A percentile compares a stretch with the other conserved stretches of the same genome.
Conservation (phyloP, 2,113 vertebrate species). For the Meleagris gallopavo region DNA sequence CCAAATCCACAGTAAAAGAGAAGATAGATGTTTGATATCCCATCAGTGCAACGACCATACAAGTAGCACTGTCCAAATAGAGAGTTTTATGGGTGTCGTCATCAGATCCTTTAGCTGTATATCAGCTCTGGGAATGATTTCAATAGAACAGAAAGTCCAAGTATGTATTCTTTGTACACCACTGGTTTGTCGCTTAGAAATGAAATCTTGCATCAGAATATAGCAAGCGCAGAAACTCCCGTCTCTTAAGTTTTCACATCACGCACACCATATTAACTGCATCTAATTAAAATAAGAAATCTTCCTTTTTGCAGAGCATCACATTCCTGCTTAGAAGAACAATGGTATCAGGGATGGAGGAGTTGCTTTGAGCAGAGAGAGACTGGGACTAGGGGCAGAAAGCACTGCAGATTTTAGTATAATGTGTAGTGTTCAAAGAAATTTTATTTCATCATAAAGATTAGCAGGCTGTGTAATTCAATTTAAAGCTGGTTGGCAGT, state of each 20-base stretch:
- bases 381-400: not conserved
- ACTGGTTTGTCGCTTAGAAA: not conserved
- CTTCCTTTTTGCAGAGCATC: not conserved
- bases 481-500: slow-evolving; percentile 80
- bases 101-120: not conserved
- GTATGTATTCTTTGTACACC: not conserved
- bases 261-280: not conserved
- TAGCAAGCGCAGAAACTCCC: not conserved
- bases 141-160: not conserved
- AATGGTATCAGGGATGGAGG: slow-evolving; percentile 32
- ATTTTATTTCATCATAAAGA: slow-evolving; percentile 82
- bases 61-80: not conserved
- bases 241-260: not conserved
- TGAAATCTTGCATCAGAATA: not conserved
- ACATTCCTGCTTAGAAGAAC: slow-evolving; percentile 36
- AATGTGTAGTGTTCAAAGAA: slow-evolving; percentile 75
- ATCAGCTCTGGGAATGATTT: not conserved
- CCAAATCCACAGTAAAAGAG: not conserved
- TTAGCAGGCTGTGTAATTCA: slow-evolving; percentile 87
- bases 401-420: slow-evolving; percentile 70
- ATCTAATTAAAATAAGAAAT: slow-evolving; percentile 45
- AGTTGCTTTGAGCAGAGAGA: slow-evolving; percentile 18
- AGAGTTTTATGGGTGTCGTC: not conserved
- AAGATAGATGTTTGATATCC: not conserved
- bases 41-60: too few relatives aligned